A percentile compares a stretch with the other conserved stretches of the same genome.
Conservation (phyloP, 1,140 invertebrate species). For the Mya arenaria region DNA sequence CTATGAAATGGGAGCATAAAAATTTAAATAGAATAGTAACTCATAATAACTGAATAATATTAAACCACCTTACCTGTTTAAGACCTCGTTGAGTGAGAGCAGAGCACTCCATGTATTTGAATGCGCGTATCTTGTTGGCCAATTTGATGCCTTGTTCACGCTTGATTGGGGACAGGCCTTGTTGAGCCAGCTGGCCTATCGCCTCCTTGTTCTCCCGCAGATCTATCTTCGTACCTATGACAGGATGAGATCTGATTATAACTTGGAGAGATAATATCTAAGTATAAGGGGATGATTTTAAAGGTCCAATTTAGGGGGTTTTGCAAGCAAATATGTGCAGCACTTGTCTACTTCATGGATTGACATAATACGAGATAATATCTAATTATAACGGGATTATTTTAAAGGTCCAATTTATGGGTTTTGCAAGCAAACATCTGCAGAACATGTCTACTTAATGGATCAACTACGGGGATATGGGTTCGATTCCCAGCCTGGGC, state of each 20-base stretch:
- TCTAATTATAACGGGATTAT: no score
- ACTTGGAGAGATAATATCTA: no score
- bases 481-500: no score
- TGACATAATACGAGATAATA: no score
- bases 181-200: slow-evolving; percentile 97
- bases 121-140: slow-evolving; percentile 78
- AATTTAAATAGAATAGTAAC: not conserved
- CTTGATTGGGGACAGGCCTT: slow-evolving; percentile 94
- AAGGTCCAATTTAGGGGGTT: no score
- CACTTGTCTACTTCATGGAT: no score
- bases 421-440: no score
- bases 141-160: slow-evolving; percentile 83
- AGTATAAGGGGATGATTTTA: no score
- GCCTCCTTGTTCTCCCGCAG: slow-evolving; percentile 98
- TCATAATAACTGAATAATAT: not conserved
- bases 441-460: no score
- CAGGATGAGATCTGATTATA: not conserved
- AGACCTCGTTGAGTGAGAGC: slow-evolving; percentile 87
- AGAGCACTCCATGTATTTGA: slow-evolving; percentile 80
- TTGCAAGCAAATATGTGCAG: no score
- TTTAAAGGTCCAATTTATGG: no score
- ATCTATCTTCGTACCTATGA: slow-evolving; percentile 86
- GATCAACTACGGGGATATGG: no score
- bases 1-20: not conserved
- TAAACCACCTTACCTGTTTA: slow-evolving; percentile 80